Conservation (phyloP, 1,140 invertebrate species). For the Rhagoletis zephyria region DNA sequence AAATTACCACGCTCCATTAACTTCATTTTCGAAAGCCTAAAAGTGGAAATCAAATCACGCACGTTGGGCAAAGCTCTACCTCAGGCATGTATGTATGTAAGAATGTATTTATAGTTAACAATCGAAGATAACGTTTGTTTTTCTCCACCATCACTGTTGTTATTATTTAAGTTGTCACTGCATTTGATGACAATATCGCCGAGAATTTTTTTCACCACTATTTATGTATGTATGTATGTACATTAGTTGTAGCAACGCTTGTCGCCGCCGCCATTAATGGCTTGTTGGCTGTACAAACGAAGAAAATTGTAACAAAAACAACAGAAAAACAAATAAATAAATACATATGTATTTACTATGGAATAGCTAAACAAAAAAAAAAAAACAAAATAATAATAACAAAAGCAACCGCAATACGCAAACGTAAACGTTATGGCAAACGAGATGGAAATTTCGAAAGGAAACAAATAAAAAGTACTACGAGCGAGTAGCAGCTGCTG, state of each 20-base stretch:
- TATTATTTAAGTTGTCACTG: not conserved
- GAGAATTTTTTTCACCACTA: not conserved
- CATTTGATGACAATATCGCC: constrained; percentile 17
- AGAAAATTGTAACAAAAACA: constrained; percentile 10
- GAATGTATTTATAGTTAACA: no score
- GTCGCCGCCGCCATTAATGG: not conserved
- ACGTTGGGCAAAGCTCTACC: no score
- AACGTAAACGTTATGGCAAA: constrained; percentile 22
- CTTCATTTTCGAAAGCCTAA: no score
- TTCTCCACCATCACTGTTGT: not conserved
- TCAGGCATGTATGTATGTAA: no score
- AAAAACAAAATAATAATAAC: not conserved
- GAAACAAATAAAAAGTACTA: not conserved
- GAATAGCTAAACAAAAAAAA: constrained; percentile 2
- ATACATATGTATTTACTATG: not conserved
- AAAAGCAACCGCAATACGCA: constrained; percentile 10
- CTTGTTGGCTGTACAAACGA: not conserved
- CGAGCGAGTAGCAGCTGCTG: constrained; percentile 19
- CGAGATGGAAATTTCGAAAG: not conserved
- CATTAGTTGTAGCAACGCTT: not conserved
- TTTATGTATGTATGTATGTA: not conserved
- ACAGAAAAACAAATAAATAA: not conserved
- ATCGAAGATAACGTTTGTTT: not conserved
- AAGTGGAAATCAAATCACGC: no score
- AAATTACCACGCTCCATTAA: no score